Conservation (phyloP, 2,888 invertebrate genomes). For the Terebella lapidaria region DNA sequence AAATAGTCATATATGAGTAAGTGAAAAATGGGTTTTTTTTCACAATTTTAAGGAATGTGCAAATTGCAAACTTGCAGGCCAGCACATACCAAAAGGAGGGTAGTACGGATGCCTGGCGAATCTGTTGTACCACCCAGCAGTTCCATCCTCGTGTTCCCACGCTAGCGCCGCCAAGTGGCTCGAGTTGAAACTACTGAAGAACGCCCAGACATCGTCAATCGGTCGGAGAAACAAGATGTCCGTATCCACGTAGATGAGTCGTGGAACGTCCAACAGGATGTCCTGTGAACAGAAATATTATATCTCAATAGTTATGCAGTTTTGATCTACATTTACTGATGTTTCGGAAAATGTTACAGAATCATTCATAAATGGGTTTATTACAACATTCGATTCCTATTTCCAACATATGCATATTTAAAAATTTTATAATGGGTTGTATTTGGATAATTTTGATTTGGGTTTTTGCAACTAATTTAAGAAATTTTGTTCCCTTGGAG, state of each 20-base stretch:
- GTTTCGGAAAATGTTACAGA: background rate
- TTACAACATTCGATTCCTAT: too few relatives aligned
- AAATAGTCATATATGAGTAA: too few relatives aligned
- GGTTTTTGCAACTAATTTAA: too few relatives aligned
- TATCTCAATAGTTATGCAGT: background rate
- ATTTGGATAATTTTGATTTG: too few relatives aligned
- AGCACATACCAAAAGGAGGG: slow-evolving; percentile 71
- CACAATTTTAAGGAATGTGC: too few relatives aligned
- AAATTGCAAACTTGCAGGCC: too few relatives aligned
- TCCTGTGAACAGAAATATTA: slow-evolving; percentile 9
- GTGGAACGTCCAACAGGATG: slow-evolving; percentile 68
- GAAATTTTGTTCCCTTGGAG: too few relatives aligned
- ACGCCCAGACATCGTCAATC: slow-evolving; percentile 75
- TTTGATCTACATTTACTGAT: background rate
- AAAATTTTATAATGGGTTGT: too few relatives aligned
- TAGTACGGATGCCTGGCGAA: slow-evolving; percentile 94
- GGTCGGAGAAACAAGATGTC: slow-evolving; percentile 84
- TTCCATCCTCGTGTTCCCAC: slow-evolving; percentile 84
- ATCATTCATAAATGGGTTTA: too few relatives aligned
- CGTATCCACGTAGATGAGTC: slow-evolving; percentile 86
- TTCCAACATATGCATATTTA: too few relatives aligned
- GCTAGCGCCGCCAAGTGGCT: slow-evolving; percentile 82
- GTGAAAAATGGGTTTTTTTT: too few relatives aligned
- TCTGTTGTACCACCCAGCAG: slow-evolving; percentile 90
- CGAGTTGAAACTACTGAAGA: slow-evolving; percentile 74